Evolutionary conservation across 1,140 invertebrate genomes (phyloP), one percentile per base, ranked within the genome.

Genomic region (Marisa cornuarietis): DNA sequence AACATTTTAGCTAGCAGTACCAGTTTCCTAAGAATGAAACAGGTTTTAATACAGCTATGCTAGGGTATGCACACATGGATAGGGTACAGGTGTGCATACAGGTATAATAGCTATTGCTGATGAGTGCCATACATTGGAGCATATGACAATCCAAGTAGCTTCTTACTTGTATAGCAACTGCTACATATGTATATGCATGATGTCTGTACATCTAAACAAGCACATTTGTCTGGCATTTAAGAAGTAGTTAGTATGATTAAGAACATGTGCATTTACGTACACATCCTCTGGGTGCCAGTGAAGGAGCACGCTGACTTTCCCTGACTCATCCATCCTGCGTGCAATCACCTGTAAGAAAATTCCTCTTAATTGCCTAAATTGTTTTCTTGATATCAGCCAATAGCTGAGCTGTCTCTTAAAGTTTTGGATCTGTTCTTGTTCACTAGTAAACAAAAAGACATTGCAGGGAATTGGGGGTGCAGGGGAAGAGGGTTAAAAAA

Each of bases 241-340:
- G 31, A 6, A 42, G 31, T 42, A 42, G 31, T 42, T 4, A 42
- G 31, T 1, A 42, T 42, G 6, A 42, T 42, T 42, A 42, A 42
- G 31, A 42, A 42, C 31, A 42, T 42, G 31, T 42, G 31, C 31
- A 42, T 61, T 31, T 68, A 92, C 94, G 94, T 92, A 95, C 94
- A 95, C 93, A 89, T 94, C 90, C 84, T 91, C 86, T 71, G 95
- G 95, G 90, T 93, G 91, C 94, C 94, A 95, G 79, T 93, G 93
- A 66, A 95, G 87, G 63, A 95, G 87, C 73, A 95, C 92, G 90
- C 93, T 92, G 49, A 90, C 90, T 88, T 92, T 93, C 72, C 94
- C 93, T 84, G 93, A 92, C 68, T 91, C 85, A 88, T 94, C 93
- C 78, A 92, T 92, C 88, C 94, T 92, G 90, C 91, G 92, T 51